Conservation (phyloP, 2,113 vertebrate species). For the Tringa solitaria region DNA sequence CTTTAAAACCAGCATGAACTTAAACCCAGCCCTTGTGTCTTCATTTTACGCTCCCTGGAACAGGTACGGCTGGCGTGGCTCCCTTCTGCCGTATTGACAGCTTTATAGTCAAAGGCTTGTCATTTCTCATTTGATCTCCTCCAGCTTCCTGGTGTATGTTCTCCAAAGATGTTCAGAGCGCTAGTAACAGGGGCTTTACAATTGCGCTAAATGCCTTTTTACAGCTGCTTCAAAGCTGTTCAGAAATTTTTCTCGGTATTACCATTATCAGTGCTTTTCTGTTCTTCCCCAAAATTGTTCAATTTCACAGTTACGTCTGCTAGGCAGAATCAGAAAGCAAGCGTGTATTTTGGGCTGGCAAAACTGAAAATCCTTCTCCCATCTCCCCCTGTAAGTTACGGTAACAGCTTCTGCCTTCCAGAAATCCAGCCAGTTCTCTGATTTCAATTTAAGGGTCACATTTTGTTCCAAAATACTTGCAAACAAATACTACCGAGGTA, state of each 20-base stretch:
- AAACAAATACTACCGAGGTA: background rate
- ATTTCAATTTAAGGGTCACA: conserved; percentile 20
- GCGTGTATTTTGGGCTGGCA: background rate
- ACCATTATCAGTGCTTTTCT: conserved; percentile 25
- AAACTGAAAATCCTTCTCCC: conserved; percentile 6
- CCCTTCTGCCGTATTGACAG: background rate
- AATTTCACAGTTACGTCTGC: conserved; percentile 31
- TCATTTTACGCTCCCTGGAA: background rate
- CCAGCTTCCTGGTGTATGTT: background rate
- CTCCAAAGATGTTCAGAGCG: background rate
- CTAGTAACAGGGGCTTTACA: conserved; percentile 20
- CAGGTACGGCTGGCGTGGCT: background rate
- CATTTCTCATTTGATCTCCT: conserved; percentile 32
- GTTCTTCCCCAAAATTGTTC: conserved; percentile 11
- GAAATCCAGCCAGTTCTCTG: background rate
- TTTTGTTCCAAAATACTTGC: background rate
- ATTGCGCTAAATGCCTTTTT: conserved; percentile 1
- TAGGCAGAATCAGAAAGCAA: conserved; percentile 31
- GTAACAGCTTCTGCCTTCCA: conserved; percentile 4
- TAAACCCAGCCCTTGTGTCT: background rate
- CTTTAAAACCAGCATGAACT: background rate
- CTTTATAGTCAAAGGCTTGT: conserved; percentile 11
- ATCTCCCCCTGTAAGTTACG: background rate
- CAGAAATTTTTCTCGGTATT: background rate
- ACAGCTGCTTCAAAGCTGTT: conserved; percentile 18